Conservation (phyloP, 1,140 invertebrate genomes). For the Thalassaphorura encarpata region DNA sequence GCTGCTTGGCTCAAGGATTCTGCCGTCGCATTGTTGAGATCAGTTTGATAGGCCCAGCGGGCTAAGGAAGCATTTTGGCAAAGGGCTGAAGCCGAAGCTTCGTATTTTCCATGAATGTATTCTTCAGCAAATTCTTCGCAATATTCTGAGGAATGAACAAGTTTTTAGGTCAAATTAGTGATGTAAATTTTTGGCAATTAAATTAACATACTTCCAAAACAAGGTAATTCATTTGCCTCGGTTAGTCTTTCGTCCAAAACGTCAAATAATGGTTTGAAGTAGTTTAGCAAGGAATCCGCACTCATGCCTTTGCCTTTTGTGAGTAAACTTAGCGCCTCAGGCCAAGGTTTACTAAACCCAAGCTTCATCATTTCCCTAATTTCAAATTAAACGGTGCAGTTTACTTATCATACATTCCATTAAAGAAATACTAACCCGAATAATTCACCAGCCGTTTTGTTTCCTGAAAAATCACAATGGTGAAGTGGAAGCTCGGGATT, state of each 20-base stretch:
- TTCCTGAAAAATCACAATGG: conserved; percentile 41
- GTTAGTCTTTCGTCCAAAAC: conserved; percentile 25
- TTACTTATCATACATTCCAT: not conserved
- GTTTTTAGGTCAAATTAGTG: no score
- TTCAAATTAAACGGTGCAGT: conserved; percentile 31
- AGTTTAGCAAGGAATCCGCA: conserved; percentile 35
- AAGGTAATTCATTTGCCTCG: conserved; percentile 20
- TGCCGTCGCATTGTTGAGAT: conserved; percentile 19
- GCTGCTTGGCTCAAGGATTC: conserved; percentile 44
- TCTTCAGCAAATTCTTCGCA: conserved; percentile 23
- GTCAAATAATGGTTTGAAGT: conserved; percentile 32
- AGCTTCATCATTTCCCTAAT: conserved; percentile 46
- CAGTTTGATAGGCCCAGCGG: conserved; percentile 27
- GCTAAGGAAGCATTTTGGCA: conserved; percentile 8
- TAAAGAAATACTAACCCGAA: conserved; percentile 24
- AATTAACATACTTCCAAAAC: conserved; percentile 27
- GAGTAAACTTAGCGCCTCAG: conserved; percentile 37
- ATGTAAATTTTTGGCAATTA: not conserved
- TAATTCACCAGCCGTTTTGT: conserved; percentile 37
- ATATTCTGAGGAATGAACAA: conserved; percentile 7
- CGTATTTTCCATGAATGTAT: conserved; percentile 24
- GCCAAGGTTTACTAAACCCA: conserved; percentile 42
- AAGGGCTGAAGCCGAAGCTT: conserved; percentile 14
- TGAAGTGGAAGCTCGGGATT: conserved; percentile 36
- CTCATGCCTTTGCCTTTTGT: conserved; percentile 39